A percentile compares a stretch with the other conserved stretches of the same genome.
Conservation (phyloP, 2,888 invertebrate genomes). For the Pediacus dermestoides region DNA sequence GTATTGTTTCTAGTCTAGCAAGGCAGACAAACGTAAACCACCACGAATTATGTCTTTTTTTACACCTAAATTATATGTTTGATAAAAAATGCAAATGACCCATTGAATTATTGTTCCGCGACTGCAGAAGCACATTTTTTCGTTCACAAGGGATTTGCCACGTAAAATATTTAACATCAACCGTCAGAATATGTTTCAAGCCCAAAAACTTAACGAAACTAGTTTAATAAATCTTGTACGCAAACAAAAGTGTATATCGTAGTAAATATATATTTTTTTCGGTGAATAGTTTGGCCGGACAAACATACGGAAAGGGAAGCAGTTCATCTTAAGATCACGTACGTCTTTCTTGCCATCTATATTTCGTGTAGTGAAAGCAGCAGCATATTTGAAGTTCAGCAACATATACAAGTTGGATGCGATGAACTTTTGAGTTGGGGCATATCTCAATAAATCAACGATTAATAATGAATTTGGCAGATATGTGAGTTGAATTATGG, state of each 20-base stretch:
- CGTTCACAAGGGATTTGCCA: conserved; percentile 25
- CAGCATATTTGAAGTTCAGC: conserved; percentile 25
- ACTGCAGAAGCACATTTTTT: conserved; percentile 26
- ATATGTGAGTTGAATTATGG: conserved; percentile 34
- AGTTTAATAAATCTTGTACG: too few relatives aligned
- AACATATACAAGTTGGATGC: conserved; percentile 13
- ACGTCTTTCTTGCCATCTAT: conserved; percentile 1
- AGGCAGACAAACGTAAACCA: conserved; percentile 48
- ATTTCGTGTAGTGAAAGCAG: conserved; percentile 19
- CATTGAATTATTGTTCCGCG: conserved; percentile 32
- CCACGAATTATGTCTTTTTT: conserved; percentile 48
- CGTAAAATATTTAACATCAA: too few relatives aligned
- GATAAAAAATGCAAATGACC: conserved; percentile 42
- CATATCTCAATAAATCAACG: conserved; percentile 41
- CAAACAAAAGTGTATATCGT: too few relatives aligned
- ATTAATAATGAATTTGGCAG: conserved; percentile 42
- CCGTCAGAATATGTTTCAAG: too few relatives aligned
- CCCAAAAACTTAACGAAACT: too few relatives aligned
- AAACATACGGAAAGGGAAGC: conserved; percentile 24
- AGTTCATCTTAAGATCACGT: conserved; percentile 14
- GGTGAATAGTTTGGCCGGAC: conserved; percentile 15
- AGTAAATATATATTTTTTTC: too few relatives aligned
- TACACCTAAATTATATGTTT: conserved; percentile 38
- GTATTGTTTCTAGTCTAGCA: conserved; percentile 50
- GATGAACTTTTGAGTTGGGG: conserved; percentile 26